Base-by-base conservation (phyloP, 2,888 invertebrate species). In the Rhagonycha fulva region DNA sequence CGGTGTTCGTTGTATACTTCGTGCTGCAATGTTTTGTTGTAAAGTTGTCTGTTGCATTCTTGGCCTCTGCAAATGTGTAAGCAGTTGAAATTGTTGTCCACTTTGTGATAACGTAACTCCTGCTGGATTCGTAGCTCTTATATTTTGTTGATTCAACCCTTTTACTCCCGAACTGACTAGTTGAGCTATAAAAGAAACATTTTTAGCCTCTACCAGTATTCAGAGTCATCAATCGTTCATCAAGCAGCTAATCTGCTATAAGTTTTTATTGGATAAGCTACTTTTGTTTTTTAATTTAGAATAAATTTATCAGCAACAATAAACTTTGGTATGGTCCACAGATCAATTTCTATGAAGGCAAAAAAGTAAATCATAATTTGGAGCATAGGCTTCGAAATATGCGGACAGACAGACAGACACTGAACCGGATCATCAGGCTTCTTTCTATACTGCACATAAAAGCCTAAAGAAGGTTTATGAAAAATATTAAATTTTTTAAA, bases 131-230 rank as follows among this genome's bases (percentile, higher is more conserved):
- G 85, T 79, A 7, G 85, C 83, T 75, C 87, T 82, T 63, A 87
- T 80, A 67, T 81, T 82, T 80, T 87, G 87, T 74, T 86, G 87
- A 68, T 83, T 83, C 68, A 87, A 76, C 14, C 89, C 91, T 87
- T 93, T 93, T 85, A 93, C 92, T 77, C 92, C 91, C 80, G 92
- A 89, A 74, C 91, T 89, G 88, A 93, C 92, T 84, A 93, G 88
- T 87, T 93, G 91, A 82, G 91, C 92, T 91, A 79, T 14, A 81
- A 78, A 72, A 47, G 12, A 47, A 47, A 47, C 47, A 47, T n/a
- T 47, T 47, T 47, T n/a, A n/a, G 9, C 7, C 2, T 5, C 47
- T 12, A 3, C 30, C 11, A 11, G 30, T 4, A 32, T 32, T 32
- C 12, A 32, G 11, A n/a, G n/a, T n/a, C n/a, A n/a, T n/a, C n/a